Evolutionary conservation across 1,140 invertebrate genomes (phyloP).

Genomic region (Zaprionus capensis): DNA sequence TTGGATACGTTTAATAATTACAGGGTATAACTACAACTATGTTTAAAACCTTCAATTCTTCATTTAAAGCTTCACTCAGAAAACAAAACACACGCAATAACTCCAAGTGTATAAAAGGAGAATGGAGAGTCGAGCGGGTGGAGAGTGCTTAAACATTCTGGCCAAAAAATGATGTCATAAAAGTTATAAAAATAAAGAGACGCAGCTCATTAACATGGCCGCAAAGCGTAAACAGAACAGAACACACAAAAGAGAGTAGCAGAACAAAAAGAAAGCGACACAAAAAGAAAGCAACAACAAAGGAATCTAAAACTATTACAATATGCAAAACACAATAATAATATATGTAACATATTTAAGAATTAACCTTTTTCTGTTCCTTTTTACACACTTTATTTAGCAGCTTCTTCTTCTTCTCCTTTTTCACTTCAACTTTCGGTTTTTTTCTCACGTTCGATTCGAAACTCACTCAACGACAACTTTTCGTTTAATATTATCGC

Average conservation of each 20-base stretch:
- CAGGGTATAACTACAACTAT: slow-evolving; percentile 13
- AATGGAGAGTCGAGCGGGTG: slow-evolving; percentile 1
- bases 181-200: slow-evolving; percentile 35
- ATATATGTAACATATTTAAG: neutral
- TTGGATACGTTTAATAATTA: neutral
- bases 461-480: slow-evolving; percentile 17
- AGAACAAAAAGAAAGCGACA: slow-evolving; percentile 30
- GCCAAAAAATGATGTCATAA: slow-evolving; percentile 44
- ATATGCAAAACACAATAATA: neutral
- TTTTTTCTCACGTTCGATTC: slow-evolving; percentile 2
- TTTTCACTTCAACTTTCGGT: neutral
- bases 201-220: slow-evolving; percentile 23
- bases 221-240: slow-evolving; percentile 23
- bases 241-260: neutral
- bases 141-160: slow-evolving; percentile 24
- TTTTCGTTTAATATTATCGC: slow-evolving; percentile 30
- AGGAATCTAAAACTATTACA: neutral
- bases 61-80: neutral
- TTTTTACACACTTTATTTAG: slow-evolving; percentile 1
- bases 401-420: neutral
- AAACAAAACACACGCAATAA: slow-evolving; percentile 10
- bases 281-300: slow-evolving; percentile 4
- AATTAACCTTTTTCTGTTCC: slow-evolving; percentile 3
- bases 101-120: neutral
- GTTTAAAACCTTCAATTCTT: slow-evolving; percentile 14